Evolutionary conservation across 2,797 vertebrate genomes (phyloP), one percentile per base, ranked within the genome.

Genomic region (Tachyglossus aculeatus): DNA sequence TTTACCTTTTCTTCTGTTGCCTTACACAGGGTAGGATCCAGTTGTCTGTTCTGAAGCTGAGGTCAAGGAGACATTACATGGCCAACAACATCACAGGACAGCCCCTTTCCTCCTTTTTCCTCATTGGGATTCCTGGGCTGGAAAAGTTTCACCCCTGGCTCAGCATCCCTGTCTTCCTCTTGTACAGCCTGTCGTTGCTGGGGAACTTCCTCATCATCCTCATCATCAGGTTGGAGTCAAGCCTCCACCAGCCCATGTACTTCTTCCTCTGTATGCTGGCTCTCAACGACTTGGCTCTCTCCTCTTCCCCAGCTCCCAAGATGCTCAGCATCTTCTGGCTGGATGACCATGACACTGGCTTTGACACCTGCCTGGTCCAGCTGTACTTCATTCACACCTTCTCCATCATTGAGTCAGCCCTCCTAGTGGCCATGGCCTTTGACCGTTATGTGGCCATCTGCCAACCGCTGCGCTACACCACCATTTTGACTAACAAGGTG

Each of bases 381-480:
- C 85, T 85, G 76, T 85, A 83, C 48, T 82, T 87, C 63, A 74
- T 85, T 10, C 83, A 87, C 32, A 43, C 71, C 4, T 71, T 85
- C 56, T 80, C 83, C 18, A 75, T 80, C 50, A 85, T 62, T 66
- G 81, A 85, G 51, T 85, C 76, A 24, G 81, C 82, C 1, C 63
- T 87, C 50, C 67, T 83, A 9, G 27, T 87, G 59, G 85, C 74
- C 53, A 80, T 87, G 85, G 78, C 81, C 22, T 83, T 81, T 52
- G 85, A 87, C 55, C 52, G 27, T 41, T 85, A 79, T 79, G 67
- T 82, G 57, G 77, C 78, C 41, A 83, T 83, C 16, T 79, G 75
- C 68, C 29, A 80, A 29, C 68, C 79, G 40, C 40, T 82, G 38
- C 80, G 68, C 31, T 82, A 80, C 1, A 70, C 48, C 11, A 59